Base-by-base conservation (phyloP, 2,797 vertebrate genomes). In the Mionectes olivaceus region DNA sequence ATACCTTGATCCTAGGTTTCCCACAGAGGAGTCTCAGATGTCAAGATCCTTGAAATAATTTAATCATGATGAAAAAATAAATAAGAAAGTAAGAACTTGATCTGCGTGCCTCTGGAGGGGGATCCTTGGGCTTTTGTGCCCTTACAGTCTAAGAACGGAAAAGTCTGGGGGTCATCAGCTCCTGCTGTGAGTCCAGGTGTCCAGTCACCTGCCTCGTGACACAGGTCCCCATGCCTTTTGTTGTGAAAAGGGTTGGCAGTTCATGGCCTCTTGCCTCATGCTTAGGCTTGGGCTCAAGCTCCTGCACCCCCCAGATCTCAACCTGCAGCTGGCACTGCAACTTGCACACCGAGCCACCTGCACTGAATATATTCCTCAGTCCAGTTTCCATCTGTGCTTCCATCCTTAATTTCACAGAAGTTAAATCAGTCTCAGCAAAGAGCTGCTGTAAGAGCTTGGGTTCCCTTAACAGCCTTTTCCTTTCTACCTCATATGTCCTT, bases 141-240 rank as follows among this genome's bases (percentile, higher is more conserved):
- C 10, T 46, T 25, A 19, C 39, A 59, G 8, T 32, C 22, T 12
- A 83, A 59, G 59, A 52, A 33, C 7, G 18, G 30, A 23, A 32
- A 83, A 53, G 12, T 46, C 30, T 78, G 25, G 3, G n/a, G 18
- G 6, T 46, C 3, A 4, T 14, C 2, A 7, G 24, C 8, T 76
- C 50, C 19, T 50, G 19, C 35, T 15, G 16, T n/a, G 13, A n/a
- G 9, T 46, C 23, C 25, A 49, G 35, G n/a, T 30, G 37, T 56
- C 35, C 0, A 0, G 17, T 43, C 25, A n/a, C 19, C 23, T 28
- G 28, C 4, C 14, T 46, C 6, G 4, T 53, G 35, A 5, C 11
- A 18, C 27, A 24, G 15, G 15, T 43, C 19, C 7, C 35, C 13
- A 44, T 50, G 23, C 13, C 19, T 19, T 56, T 50, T 28, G 9